phyloP scores from a whole-genome alignment of 2,113 vertebrate species.

The Ceyx cyanopectus region DNA sequence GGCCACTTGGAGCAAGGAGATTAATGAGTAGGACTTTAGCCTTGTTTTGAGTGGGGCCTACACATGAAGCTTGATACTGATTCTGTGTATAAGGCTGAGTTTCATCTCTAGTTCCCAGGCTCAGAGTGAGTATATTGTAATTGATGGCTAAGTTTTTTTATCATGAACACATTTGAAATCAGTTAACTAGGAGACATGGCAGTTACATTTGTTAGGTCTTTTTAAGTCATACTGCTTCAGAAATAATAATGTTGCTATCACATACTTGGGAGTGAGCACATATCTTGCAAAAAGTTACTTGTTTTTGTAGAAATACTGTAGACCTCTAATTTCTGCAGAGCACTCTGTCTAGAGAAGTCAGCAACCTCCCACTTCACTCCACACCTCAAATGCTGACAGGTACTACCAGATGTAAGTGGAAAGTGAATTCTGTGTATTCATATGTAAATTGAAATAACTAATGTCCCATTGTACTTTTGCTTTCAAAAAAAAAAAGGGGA shows the following conservation, averaged over 20 bases:
- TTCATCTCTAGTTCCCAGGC: not conserved
- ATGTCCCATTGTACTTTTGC: not conserved
- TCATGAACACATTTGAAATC: not conserved
- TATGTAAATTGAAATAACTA: slow-evolving; percentile 4
- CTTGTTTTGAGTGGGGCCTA: not conserved
- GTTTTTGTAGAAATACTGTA: not conserved
- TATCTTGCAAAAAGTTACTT: not conserved
- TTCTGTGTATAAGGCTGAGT: not conserved
- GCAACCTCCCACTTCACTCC: not conserved
- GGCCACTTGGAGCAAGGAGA: not conserved
- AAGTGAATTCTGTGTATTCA: slow-evolving; percentile 17
- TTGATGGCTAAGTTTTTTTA: not conserved
- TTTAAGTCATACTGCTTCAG: not conserved
- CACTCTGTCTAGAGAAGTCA: not conserved
- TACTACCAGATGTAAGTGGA: not conserved
- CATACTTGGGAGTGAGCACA: not conserved
- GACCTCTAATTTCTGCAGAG: not conserved
- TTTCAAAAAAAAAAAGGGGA: not conserved
- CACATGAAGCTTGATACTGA: not conserved
- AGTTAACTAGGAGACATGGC: not conserved
- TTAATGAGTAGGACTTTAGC: not conserved
- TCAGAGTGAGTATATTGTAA: not conserved
- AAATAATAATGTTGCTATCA: not conserved
- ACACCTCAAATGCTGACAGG: not conserved
- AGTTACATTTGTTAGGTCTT: not conserved